A percentile compares a stretch with the other conserved stretches of the same genome.
Conservation (phyloP, 2,888 invertebrate species). For the Drosophila gaucha region DNA sequence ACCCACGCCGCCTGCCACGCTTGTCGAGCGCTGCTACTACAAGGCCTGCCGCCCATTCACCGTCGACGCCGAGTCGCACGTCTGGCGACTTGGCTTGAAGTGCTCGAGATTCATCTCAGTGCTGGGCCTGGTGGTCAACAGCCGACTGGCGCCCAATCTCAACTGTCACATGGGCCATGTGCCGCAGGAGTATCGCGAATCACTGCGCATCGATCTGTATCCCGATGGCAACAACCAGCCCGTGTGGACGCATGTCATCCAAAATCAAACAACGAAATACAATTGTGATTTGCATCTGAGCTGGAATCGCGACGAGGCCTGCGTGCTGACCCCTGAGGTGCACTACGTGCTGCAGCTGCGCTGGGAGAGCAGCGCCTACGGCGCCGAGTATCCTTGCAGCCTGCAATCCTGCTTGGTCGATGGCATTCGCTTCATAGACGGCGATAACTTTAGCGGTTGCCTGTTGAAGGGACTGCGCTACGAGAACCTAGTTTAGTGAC, state of each 20-base stretch:
- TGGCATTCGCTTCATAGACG: constrained; percentile 81
- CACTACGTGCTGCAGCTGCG: constrained; percentile 80
- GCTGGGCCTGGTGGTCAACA: constrained; percentile 81
- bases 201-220: constrained; percentile 78
- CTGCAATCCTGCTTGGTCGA: constrained; percentile 79
- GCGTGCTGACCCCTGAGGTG: constrained; percentile 81
- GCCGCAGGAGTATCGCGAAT: constrained; percentile 79
- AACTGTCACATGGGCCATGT: constrained; percentile 50
- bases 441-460: constrained; percentile 78
- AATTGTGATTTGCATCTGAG: constrained; percentile 83
- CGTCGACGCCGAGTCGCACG: constrained; percentile 71
- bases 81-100: constrained; percentile 77
- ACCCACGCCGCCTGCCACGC: constrained; percentile 42
- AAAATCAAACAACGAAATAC: constrained; percentile 79
- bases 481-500: constrained; percentile 77
- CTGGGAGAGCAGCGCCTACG: constrained; percentile 81
- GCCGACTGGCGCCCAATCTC: constrained; percentile 81
- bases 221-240: constrained; percentile 40
- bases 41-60: constrained; percentile 83
- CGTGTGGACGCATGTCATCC: constrained; percentile 75
- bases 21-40: constrained; percentile 82
- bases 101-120: constrained; percentile 82
- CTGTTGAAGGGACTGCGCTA: constrained; percentile 82
- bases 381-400: constrained; percentile 84
- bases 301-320: constrained; percentile 74